Evolutionary conservation across 2,797 vertebrate species (phyloP).

Genomic region (Carduelis carduelis): DNA sequence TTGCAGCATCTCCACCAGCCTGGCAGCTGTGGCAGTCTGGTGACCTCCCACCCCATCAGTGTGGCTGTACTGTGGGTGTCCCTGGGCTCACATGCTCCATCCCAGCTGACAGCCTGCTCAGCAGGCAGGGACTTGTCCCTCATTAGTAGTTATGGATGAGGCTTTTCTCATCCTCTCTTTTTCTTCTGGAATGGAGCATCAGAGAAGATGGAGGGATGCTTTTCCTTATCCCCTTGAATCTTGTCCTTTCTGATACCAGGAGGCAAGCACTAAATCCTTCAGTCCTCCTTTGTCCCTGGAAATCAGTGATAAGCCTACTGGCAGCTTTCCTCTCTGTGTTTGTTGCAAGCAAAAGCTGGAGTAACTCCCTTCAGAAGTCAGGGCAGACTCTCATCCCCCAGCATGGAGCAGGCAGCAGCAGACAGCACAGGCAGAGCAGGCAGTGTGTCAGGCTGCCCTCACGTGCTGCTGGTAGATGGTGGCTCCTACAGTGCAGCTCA

Average conservation of each 20-base stretch:
- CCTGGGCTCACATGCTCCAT: not conserved
- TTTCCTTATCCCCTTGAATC: not conserved
- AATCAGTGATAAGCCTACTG: not conserved
- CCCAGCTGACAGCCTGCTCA: not conserved
- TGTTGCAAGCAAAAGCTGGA: not conserved
- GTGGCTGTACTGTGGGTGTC: not conserved
- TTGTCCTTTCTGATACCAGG: not conserved
- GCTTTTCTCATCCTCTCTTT: not conserved
- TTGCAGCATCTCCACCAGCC: not conserved
- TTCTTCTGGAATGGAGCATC: not conserved
- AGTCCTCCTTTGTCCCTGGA: not conserved
- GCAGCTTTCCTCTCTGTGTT: not conserved
- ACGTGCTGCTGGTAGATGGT: not conserved
- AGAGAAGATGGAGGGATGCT: not conserved
- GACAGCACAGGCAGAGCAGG: not conserved
- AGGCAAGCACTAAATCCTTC: not conserved
- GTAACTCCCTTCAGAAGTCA: not conserved
- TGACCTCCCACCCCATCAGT: not conserved
- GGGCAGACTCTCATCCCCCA: not conserved
- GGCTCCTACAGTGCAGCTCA: not conserved
- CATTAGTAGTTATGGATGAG: not conserved
- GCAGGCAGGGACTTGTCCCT: not conserved
- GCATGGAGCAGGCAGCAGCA: not conserved
- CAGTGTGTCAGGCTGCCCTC: not conserved
- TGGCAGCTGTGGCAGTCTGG: not conserved